Evolutionary conservation across 1,140 invertebrate genomes (phyloP).

Genomic region (Bicyclus anynana): DNA sequence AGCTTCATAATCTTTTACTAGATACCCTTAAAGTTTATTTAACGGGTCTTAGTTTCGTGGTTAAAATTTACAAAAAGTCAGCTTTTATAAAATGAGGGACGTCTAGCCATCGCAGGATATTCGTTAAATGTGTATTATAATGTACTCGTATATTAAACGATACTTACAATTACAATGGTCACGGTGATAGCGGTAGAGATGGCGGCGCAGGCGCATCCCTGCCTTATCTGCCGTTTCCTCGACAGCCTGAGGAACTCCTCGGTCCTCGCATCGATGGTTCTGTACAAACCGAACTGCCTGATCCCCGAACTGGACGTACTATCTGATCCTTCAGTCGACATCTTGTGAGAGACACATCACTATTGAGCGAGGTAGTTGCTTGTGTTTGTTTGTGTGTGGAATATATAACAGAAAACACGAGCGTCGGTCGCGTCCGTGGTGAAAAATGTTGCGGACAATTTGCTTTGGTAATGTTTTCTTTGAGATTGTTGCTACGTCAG

Average conservation of each 20-base stretch:
- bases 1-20: too few relatives aligned
- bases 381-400: constrained; percentile 24
- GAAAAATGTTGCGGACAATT: constrained; percentile 50
- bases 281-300: constrained; percentile 63
- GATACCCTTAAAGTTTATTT: too few relatives aligned
- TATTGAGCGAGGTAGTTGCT: constrained; percentile 28
- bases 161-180: constrained; percentile 64
- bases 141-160: background rate
- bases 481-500: constrained; percentile 41
- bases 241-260: constrained; percentile 65
- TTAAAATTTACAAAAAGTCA: too few relatives aligned
- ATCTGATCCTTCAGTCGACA: constrained; percentile 56
- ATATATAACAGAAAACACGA: constrained; percentile 14
- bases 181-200: constrained; percentile 62
- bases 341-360: constrained; percentile 52
- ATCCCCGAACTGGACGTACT: constrained; percentile 38
- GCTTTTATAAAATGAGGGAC: too few relatives aligned
- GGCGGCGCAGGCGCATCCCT: constrained; percentile 64
- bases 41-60: too few relatives aligned
- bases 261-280: constrained; percentile 60
- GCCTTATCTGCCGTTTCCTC: constrained; percentile 54
- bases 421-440: constrained; percentile 40
- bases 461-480: constrained; percentile 52
- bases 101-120: too few relatives aligned
- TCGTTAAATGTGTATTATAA: too few relatives aligned